Evolutionary conservation across 92 coral and sea anemone species (phyloP), one percentile per base, ranked within the genome.

Genomic region (Zoanthus sansibaricus): DNA sequence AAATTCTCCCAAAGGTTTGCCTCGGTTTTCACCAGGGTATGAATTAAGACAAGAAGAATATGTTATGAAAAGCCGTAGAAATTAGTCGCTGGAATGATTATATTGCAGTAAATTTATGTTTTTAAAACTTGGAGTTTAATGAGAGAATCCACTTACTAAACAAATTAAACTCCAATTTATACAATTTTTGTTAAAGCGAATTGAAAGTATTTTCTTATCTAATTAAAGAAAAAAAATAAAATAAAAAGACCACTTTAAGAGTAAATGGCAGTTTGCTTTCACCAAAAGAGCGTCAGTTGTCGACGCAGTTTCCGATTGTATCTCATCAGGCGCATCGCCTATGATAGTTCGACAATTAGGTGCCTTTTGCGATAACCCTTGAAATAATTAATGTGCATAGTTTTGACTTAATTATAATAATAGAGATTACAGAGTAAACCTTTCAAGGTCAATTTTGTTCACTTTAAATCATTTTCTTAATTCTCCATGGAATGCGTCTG

Each of bases 261-360:
- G 71, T 31, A 46, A 37, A 46, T 62, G 3, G 25, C 20, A 62
- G 56, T n/a, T 20, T 18, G 72, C 37, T 33, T 48, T 11, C 79
- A 62, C 16, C 37, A 21, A 12, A 64, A 30, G 49, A 21, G 62
- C 21, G 73, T 56, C 32, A 80, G 66, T 14, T 68, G 85, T 67
- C 71, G 64, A 71, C 33, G 15, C 71, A 37, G 31, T 44, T 12
- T 9, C 74, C 58, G 85, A 80, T 66, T 7, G 47, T 25, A 80
- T 80, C 74, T 3, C n/a, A 45, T 59, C 75, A 25, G 42, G 46
- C 54, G 73, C 45, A n/a, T 30, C 31, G 37, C 67, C 73, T 62
- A 80, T 80, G 47, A 66, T 66, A 25, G 55, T 20, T 44, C 46
- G 85, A 66, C 85, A 80, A 80, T 66, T 11, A 64, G 85, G 85